Percentiles rank a stretch among this genome's conserved stretches.
Evolutionary conservation across 2,113 vertebrate species (phyloP).

Genomic region (Platycercus adscitus): DNA sequence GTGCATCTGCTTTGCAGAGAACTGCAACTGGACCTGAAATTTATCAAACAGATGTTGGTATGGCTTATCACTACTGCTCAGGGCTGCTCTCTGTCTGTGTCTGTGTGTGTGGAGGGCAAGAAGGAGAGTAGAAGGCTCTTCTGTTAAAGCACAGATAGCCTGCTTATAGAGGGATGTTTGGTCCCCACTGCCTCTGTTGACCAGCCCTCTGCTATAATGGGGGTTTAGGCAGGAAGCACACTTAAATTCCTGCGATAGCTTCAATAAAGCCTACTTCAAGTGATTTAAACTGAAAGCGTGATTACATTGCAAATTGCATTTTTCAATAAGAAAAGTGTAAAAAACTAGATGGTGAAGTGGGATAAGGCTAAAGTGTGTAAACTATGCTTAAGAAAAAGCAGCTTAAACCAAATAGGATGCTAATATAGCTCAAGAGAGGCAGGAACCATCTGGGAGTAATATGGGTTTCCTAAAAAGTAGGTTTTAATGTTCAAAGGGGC

Average conservation of each 20-base stretch:
- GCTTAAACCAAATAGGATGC: background rate
- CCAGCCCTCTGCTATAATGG: background rate
- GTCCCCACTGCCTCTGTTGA: background rate
- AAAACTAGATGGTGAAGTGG: background rate
- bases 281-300: background rate
- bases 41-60: background rate
- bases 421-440: background rate
- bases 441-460: background rate
- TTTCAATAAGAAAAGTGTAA: background rate
- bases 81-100: background rate
- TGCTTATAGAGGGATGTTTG: background rate
- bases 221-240: background rate
- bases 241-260: background rate
- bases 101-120: background rate
- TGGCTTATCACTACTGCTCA: background rate
- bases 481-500: background rate
- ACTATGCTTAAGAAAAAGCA: background rate
- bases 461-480: background rate
- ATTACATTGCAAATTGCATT: background rate
- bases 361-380: background rate
- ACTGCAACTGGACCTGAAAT: constrained; percentile 82
- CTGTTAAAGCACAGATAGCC: background rate
- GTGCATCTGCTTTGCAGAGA: constrained; percentile 68
- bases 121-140: background rate
- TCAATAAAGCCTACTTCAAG: background rate